A percentile compares a stretch with the other conserved stretches of the same genome.
Conservation (phyloP, 2,797 vertebrate species). For the Onychomys arenicola region DNA sequence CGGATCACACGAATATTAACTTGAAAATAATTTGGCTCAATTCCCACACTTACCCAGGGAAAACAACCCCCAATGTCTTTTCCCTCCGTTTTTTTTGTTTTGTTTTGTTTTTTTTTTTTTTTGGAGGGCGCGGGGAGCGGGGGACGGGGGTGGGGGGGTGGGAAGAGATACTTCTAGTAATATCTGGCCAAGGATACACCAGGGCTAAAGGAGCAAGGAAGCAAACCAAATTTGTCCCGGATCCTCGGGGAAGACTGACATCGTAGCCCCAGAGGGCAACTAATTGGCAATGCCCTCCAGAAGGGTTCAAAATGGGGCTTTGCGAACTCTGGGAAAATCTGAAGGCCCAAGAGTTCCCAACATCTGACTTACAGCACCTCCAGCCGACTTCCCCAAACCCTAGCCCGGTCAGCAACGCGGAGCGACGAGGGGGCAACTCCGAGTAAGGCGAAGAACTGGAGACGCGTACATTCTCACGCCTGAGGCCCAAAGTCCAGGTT, state of each 20-base stretch:
- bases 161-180: neutral
- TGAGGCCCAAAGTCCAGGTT: slow-evolving; percentile 25
- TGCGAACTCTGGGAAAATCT: slow-evolving; percentile 52
- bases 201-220: slow-evolving; percentile 37
- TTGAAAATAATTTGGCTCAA: slow-evolving; percentile 68
- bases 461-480: slow-evolving; percentile 44
- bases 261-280: slow-evolving; percentile 48
- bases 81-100: slow-evolving; percentile 27
- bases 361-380: slow-evolving; percentile 1
- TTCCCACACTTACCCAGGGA: slow-evolving; percentile 51
- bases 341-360: slow-evolving; percentile 48
- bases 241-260: slow-evolving; percentile 69
- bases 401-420: neutral
- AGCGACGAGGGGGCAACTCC: neutral
- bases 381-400: neutral
- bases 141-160: neutral
- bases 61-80: slow-evolving; percentile 61
- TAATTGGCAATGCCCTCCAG: slow-evolving; percentile 48
- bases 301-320: slow-evolving; percentile 54
- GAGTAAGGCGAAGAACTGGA: neutral
- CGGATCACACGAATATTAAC: slow-evolving; percentile 61
- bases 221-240: slow-evolving; percentile 53
- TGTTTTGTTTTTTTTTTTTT: too few relatives aligned
- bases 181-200: neutral
- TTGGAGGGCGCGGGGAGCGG: too few relatives aligned